A percentile compares a stretch with the other conserved stretches of the same genome.
Evolutionary conservation across 2,797 vertebrate genomes (phyloP).

Genomic region (Anguilla anguilla): DNA sequence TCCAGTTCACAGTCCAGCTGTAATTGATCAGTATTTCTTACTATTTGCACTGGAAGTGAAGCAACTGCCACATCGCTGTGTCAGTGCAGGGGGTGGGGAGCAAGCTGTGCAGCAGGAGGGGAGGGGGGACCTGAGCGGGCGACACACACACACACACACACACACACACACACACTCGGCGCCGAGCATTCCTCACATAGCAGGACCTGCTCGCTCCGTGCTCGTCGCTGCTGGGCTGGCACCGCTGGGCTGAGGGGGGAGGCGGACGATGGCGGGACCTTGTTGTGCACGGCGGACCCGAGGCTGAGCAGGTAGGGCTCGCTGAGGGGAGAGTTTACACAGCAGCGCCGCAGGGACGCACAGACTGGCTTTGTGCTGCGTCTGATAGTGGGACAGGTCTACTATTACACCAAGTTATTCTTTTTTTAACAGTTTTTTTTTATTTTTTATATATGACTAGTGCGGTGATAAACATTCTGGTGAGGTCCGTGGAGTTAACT

Average conservation of each 20-base stretch:
- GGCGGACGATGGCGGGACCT: not conserved
- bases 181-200: constrained; percentile 25
- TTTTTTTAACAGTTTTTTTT: not conserved
- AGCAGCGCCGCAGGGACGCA: not conserved
- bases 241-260: not conserved
- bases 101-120: not conserved
- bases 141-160: not conserved
- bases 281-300: not conserved
- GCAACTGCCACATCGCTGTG: not conserved
- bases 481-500: not conserved
- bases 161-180: not conserved
- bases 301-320: not conserved
- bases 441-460: not conserved
- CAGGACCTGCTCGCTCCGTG: constrained; percentile 13
- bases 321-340: not conserved
- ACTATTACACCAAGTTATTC: not conserved
- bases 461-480: not conserved
- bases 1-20: not conserved
- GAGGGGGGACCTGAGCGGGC: constrained; percentile 6
- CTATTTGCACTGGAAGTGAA: not conserved
- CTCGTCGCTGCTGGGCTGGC: not conserved
- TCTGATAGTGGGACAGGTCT: not conserved
- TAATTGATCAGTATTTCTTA: not conserved
- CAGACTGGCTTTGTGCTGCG: not conserved
- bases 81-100: not conserved